These are phyloP conservation scores for Cetoscarus ocellatus DNA, from an alignment of 2,797 vertebrate species.

Conservation along the genomic window DNA sequence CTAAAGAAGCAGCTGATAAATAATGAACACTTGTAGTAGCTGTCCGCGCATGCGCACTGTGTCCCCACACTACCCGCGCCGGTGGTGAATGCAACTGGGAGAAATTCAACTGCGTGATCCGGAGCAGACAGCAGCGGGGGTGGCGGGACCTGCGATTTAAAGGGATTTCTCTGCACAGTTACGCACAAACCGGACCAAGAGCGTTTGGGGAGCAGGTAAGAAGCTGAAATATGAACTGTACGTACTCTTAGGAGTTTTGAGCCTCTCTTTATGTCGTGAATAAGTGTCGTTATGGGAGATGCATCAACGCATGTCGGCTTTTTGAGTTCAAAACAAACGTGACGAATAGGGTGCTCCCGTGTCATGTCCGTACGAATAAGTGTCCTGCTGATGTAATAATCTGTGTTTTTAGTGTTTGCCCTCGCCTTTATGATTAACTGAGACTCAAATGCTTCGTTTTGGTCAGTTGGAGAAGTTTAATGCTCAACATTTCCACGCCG, in stretches of 20 bases:
- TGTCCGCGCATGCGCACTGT: constrained; percentile 67
- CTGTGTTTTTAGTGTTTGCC: too few relatives aligned
- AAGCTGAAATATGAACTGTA: accelerated
- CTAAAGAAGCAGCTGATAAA: neutral
- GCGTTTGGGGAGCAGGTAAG: constrained; percentile 73
- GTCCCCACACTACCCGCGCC: constrained; percentile 69
- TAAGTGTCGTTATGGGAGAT: constrained; percentile 23
- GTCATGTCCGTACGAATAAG: neutral
- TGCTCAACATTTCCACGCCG: constrained; percentile 63
- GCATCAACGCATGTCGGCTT: constrained; percentile 77
- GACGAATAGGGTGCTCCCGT: constrained; percentile 52
- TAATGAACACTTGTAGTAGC: neutral
- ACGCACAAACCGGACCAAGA: constrained; percentile 45
- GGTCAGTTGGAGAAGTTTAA: constrained; percentile 61
- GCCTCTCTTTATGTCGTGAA: constrained; percentile 1
- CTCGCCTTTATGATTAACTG: too few relatives aligned
- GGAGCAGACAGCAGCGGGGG: constrained; percentile 66
- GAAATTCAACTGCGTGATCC: constrained; percentile 85
- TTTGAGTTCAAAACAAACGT: constrained; percentile 81
- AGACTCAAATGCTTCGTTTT: neutral
- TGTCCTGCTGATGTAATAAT: too few relatives aligned
- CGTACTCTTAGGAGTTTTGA: neutral
- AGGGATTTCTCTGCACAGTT: constrained; percentile 49
- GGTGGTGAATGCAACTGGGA: constrained; percentile 65
- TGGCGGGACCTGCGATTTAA: constrained; percentile 40